Evolutionary conservation across 2,888 invertebrate genomes (phyloP).

Genomic region (Rhogogaster chlorosoma): DNA sequence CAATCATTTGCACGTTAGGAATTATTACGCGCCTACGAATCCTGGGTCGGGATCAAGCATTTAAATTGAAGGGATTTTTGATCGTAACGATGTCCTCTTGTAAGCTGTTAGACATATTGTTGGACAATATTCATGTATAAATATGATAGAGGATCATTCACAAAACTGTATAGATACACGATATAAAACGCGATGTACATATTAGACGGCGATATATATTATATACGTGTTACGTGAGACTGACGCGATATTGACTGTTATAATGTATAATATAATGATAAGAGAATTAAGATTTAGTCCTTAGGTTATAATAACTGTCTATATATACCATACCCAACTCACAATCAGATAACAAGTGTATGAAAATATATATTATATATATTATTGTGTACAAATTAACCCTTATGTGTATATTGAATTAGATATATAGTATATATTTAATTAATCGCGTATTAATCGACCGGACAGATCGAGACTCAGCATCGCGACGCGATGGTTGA

Average conservation of each 20-base stretch:
- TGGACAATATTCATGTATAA: conserved; percentile 37
- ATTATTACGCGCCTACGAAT: conserved; percentile 72
- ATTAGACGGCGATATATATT: conserved; percentile 26
- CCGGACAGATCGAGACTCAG: conserved; percentile 3
- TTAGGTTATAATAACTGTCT: conserved; percentile 40
- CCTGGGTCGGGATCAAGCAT: conserved; percentile 66
- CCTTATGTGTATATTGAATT: conserved; percentile 43
- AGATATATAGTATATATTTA: conserved; percentile 42
- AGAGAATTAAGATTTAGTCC: conserved; percentile 28
- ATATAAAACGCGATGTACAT: conserved; percentile 46
- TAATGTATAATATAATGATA: conserved; percentile 70
- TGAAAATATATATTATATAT: conserved; percentile 43
- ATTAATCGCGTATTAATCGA: conserved; percentile 34
- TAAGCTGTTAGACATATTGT: conserved; percentile 6
- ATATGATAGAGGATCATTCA: conserved; percentile 8
- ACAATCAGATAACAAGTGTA: conserved; percentile 44
- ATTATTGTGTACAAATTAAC: conserved; percentile 49
- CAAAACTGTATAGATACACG: conserved; percentile 40
- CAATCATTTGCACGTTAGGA: conserved; percentile 73
- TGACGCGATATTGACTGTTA: conserved; percentile 67
- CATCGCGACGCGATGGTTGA: conserved; percentile 34
- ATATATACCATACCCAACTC: conserved; percentile 20
- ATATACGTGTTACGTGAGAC: conserved; percentile 61
- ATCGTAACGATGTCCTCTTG: background rate
- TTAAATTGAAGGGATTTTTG: background rate